Percentiles rank a stretch among this genome's conserved stretches.
Conservation (phyloP, 2,113 vertebrate species). For the Riparia riparia region DNA sequence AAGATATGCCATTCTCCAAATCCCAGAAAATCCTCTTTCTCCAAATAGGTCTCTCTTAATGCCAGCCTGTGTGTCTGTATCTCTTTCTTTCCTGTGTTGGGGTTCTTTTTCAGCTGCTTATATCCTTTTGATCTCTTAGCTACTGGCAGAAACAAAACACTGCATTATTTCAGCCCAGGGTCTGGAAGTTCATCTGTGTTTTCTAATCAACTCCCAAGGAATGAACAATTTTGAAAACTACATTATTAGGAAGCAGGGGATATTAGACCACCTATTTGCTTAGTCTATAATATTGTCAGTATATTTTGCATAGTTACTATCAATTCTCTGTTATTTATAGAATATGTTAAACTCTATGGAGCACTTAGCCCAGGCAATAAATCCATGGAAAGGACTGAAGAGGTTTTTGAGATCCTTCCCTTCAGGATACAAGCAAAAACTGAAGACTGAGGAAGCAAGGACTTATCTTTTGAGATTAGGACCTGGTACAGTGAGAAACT, state of each 20-base stretch:
- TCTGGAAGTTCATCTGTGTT: not conserved
- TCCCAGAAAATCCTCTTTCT: not conserved
- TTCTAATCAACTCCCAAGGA: not conserved
- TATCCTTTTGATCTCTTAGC: conserved; percentile 27
- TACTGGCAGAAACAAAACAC: conserved; percentile 1
- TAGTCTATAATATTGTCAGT: not conserved
- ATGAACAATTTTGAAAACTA: not conserved
- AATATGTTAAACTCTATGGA: not conserved
- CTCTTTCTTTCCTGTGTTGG: not conserved
- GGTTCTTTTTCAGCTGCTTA: not conserved
- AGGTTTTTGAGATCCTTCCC: not conserved
- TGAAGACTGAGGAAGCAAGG: not conserved
- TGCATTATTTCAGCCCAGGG: not conserved
- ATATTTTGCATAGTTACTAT: not conserved
- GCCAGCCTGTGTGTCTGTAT: not conserved
- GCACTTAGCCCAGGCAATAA: not conserved
- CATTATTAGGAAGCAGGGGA: not conserved
- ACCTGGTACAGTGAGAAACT: not conserved
- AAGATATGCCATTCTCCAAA: not conserved
- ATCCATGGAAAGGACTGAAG: not conserved
- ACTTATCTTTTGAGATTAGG: not conserved
- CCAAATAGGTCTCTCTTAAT: not conserved
- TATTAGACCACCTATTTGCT: not conserved
- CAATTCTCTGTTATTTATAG: not conserved
- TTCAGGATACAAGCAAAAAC: not conserved